These are phyloP conservation scores for Drosophila orena DNA, from an alignment of 1,140 invertebrate species.

Conservation along the genomic window DNA sequence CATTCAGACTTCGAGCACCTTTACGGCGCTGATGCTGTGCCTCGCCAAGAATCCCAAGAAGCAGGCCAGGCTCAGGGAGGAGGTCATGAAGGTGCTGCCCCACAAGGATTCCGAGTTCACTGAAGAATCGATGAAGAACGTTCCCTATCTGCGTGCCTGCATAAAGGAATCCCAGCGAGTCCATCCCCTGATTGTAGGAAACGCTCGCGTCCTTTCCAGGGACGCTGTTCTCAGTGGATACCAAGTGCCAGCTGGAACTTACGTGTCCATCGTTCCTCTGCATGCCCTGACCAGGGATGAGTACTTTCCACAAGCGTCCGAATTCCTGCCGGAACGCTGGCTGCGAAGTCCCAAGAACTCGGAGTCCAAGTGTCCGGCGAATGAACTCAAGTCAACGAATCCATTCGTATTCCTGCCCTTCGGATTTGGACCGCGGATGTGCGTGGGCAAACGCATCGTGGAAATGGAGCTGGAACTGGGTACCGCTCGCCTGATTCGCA, in stretches of 20 bases:
- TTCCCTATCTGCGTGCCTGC: conserved; percentile 88
- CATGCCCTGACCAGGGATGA: conserved; percentile 82
- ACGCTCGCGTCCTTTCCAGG: conserved; percentile 85
- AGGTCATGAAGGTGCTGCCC: conserved; percentile 87
- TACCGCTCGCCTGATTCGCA: conserved; percentile 86
- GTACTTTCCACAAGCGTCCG: conserved; percentile 85
- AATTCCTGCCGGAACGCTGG: conserved; percentile 88
- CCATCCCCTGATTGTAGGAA: conserved; percentile 86
- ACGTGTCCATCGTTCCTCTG: conserved; percentile 85
- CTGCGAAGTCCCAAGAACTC: conserved; percentile 56
- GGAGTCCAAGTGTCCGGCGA: conserved; percentile 43
- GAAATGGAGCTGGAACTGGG: conserved; percentile 89
- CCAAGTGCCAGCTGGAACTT: conserved; percentile 87
- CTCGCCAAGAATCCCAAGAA: conserved; percentile 90
- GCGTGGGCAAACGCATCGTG: conserved; percentile 88
- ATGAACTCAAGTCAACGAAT: conserved; percentile 84
- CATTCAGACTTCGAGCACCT: conserved; percentile 51
- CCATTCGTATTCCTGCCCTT: conserved; percentile 88
- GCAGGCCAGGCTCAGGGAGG: conserved; percentile 89
- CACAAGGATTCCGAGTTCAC: conserved; percentile 86
- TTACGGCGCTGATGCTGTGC: conserved; percentile 41
- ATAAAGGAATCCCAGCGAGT: conserved; percentile 88
- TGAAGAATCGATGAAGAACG: conserved; percentile 85
- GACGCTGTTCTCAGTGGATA: conserved; percentile 87
- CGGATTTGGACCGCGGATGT: conserved; percentile 87